These are phyloP conservation scores for Axinella damicornis DNA, from an alignment of 37 sponge, comb jelly and placozoan genomes.

Conservation along the genomic window DNA sequence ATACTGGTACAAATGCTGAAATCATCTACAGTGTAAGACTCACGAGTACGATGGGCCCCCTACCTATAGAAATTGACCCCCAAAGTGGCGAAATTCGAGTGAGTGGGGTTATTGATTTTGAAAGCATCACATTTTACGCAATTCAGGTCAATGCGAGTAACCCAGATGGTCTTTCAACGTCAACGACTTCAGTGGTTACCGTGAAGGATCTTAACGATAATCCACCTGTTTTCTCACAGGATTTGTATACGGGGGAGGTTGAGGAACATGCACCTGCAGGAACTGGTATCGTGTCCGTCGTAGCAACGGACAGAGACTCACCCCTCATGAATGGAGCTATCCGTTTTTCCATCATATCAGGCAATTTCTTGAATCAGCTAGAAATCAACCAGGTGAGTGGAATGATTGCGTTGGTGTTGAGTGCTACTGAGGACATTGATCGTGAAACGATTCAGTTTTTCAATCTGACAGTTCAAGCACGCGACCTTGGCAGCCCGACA, in stretches of 20 bases:
- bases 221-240: constrained; percentile 46
- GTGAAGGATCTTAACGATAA: constrained; percentile 75
- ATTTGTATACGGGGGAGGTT: constrained; percentile 18
- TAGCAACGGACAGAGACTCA: constrained; percentile 63
- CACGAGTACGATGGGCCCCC: not conserved
- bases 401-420: not conserved
- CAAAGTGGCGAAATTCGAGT: constrained; percentile 10
- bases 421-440: constrained; percentile 23
- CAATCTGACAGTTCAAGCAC: constrained; percentile 40
- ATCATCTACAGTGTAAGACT: constrained; percentile 57
- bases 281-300: constrained; percentile 18
- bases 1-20: constrained; percentile 67
- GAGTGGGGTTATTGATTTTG: constrained; percentile 52
- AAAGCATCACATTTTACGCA: constrained; percentile 16
- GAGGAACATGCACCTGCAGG: constrained; percentile 12
- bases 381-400: not conserved
- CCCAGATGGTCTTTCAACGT: constrained; percentile 22
- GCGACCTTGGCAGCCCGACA: constrained; percentile 25
- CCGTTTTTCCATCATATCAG: constrained; percentile 30
- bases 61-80: constrained; percentile 26
- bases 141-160: constrained; percentile 60
- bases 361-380: constrained; percentile 40
- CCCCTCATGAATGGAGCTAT: constrained; percentile 35
- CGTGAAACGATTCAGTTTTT: constrained; percentile 34
- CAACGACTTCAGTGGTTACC: not conserved